Evolutionary conservation across 92 coral and sea anemone genomes (phyloP).

Genomic region (Palythoa grandiflora): DNA sequence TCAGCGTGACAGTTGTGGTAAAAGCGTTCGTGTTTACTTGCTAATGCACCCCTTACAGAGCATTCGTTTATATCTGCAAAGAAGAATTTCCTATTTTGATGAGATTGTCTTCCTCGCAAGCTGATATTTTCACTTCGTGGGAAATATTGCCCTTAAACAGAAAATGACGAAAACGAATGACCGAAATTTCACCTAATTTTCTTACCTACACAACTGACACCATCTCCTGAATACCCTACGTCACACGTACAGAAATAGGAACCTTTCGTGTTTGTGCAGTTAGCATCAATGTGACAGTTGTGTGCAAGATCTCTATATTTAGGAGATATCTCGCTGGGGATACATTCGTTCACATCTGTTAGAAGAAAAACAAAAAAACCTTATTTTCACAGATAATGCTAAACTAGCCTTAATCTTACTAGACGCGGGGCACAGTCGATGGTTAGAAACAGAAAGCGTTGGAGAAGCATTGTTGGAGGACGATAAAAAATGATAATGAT

Average conservation of each 20-base stretch:
- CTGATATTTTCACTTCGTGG: not conserved
- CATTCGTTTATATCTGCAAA: slow-evolving; percentile 2
- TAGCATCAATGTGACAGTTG: slow-evolving; percentile 69
- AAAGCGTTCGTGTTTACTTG: not conserved
- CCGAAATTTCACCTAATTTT: no score
- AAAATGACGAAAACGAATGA: not conserved
- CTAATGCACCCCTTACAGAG: not conserved
- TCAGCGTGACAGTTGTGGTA: slow-evolving; percentile 83
- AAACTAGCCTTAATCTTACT: no score
- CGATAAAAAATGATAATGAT: no score
- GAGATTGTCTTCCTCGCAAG: not conserved
- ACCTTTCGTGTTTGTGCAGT: slow-evolving; percentile 79
- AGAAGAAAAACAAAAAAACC: no score
- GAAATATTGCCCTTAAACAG: not conserved
- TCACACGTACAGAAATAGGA: slow-evolving; percentile 59
- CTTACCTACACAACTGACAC: slow-evolving; percentile 17
- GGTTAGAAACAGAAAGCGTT: no score
- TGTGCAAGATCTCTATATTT: not conserved
- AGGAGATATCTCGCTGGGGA: not conserved
- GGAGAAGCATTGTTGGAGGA: no score
- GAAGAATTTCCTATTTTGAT: not conserved
- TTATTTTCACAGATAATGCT: no score
- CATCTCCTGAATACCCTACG: slow-evolving; percentile 21
- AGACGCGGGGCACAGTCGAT: no score
- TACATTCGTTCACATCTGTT: no score